Evolutionary conservation across 2,797 vertebrate genomes (phyloP).

Genomic region (Garrulus glandarius): DNA sequence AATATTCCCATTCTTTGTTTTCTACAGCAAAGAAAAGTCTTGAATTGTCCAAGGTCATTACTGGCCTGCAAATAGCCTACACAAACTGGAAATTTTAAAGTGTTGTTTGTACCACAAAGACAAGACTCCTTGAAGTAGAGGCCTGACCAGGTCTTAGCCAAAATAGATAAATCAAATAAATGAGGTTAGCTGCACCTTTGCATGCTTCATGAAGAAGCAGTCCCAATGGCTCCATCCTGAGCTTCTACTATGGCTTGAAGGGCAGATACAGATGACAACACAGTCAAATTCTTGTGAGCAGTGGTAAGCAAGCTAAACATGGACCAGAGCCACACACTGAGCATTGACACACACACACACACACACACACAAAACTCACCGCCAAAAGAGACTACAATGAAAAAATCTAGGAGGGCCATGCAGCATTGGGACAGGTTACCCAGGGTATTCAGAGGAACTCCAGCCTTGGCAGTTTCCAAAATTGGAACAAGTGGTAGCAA

Average conservation of each 20-base stretch:
- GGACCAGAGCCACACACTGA: not conserved
- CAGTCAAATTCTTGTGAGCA: not conserved
- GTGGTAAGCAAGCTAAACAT: not conserved
- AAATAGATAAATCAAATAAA: not conserved
- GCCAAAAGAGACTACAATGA: not conserved
- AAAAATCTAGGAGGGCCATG: not conserved
- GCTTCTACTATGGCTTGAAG: not conserved
- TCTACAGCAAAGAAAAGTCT: not conserved
- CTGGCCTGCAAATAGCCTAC: not conserved
- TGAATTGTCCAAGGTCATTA: not conserved
- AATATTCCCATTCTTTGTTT: not conserved
- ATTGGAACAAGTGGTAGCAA: fast-evolving
- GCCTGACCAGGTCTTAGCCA: not conserved
- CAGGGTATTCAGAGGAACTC: not conserved
- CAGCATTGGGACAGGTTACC: not conserved
- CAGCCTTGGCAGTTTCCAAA: not conserved
- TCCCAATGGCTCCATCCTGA: not conserved
- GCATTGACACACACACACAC: too few relatives aligned
- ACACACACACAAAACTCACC: not conserved
- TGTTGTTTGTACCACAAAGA: not conserved
- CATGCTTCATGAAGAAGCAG: not conserved
- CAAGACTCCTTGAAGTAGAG: not conserved
- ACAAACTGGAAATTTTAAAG: not conserved
- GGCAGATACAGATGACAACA: not conserved
- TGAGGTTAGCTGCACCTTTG: not conserved